These are phyloP conservation scores for Bruchidius siliquastri DNA, from an alignment of 2,888 invertebrate species.

Conservation along the genomic window DNA sequence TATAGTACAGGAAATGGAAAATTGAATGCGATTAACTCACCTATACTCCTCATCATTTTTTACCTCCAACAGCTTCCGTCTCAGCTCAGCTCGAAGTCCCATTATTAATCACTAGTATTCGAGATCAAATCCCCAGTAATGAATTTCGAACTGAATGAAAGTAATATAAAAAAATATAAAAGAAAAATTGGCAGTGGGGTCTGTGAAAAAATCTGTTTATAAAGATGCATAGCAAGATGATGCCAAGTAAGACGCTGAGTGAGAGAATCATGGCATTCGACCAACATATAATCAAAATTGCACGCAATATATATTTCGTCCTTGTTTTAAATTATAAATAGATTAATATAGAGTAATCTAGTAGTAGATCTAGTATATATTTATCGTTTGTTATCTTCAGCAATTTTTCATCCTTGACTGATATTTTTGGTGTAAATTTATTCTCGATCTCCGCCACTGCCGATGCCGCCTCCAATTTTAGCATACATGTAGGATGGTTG, in stretches of 20 bases:
- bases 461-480: no score
- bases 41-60: conserved; percentile 23
- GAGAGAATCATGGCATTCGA: background rate
- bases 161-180: background rate
- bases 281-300: no score
- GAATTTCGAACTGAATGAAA: background rate
- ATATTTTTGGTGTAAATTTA: no score
- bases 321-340: no score
- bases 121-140: background rate
- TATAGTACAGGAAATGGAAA: background rate
- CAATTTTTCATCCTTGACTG: no score
- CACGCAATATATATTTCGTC: no score
- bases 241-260: background rate
- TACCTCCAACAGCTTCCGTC: conserved; percentile 18
- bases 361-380: no score
- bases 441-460: no score
- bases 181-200: background rate
- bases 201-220: background rate
- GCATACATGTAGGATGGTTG: no score
- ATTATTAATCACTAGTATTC: conserved; percentile 2
- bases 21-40: conserved; percentile 7
- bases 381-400: no score
- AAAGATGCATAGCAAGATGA: background rate
- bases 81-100: conserved; percentile 17
- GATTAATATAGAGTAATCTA: no score